Evolutionary conservation across 2,113 vertebrate genomes (phyloP), one percentile per base, ranked within the genome.

Genomic region (Siniperca chuatsi): DNA sequence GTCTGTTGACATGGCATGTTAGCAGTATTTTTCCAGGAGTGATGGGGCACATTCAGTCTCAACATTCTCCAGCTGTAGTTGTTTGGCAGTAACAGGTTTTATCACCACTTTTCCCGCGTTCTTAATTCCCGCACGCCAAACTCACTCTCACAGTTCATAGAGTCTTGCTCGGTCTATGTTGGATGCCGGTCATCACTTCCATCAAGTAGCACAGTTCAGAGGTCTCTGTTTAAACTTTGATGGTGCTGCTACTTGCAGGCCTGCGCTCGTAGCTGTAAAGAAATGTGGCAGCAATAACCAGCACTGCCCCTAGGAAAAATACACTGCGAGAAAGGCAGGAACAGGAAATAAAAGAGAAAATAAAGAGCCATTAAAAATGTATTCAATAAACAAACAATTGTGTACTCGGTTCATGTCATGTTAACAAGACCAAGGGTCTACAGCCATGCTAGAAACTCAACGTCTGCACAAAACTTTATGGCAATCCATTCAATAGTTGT

Each of bases 271-370:
- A 97, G 89, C 97, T 93, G 0, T 99, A 99, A 20, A 99, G 95
- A 92, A 99, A 99, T 70, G 98, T 99, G 55, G 98, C 98, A 74
- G 93, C 87, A 89, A 98, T 98, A 86, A 99, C 98, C 91, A 99
- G 95, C 72, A 97, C 2, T 15, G 98, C 94, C 84, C 98, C 98
- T 2, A 97, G 50, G 91, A 99, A 97, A 93, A 99, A 99, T 55
- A 97, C 83, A 75, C 98, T 99, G 80, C 83, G 70, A 68, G 50
- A 72, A 15, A 70, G 74, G 44, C 2, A 48, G 55, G 23, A 58
- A 70, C 3, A 78, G 65, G 6, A 40, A 78, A 60, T 66, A 29
- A 81, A 29, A 62, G 20, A 79, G 21, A 61, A 61, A 66, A 69
- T 33, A 62, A 44, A 40, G 1, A 74, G 1, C 21, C 44, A 60